Conservation (phyloP, 1,140 invertebrate species). For the Asobara japonica region DNA sequence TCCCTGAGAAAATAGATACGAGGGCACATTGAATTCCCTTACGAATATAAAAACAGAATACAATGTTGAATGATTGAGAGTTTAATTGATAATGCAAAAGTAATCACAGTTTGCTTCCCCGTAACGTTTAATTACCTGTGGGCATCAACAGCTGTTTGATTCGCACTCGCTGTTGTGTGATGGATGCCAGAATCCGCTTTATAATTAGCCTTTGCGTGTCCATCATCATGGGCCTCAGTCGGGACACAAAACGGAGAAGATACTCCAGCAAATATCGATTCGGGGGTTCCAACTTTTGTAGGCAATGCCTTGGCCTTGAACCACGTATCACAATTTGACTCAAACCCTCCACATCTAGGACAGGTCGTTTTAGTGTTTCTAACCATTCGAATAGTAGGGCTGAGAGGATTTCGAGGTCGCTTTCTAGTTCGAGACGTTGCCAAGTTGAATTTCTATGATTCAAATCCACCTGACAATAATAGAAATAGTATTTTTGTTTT, state of each 20-base stretch:
- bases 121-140: conserved; percentile 52
- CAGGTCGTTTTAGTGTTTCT: conserved; percentile 74
- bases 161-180: conserved; percentile 73
- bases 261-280: conserved; percentile 78
- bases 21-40: too few relatives aligned
- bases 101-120: background rate
- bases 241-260: conserved; percentile 75
- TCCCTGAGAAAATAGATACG: conserved; percentile 55
- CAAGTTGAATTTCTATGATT: conserved; percentile 76
- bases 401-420: conserved; percentile 70
- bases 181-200: conserved; percentile 71
- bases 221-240: conserved; percentile 71
- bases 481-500: background rate
- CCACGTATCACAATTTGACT: conserved; percentile 74
- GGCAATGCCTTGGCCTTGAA: conserved; percentile 70
- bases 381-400: conserved; percentile 77
- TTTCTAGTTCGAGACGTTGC: conserved; percentile 73
- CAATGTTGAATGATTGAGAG: background rate
- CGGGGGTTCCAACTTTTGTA: conserved; percentile 72
- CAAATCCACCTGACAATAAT: conserved; percentile 67
- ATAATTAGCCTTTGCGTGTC: conserved; percentile 70
- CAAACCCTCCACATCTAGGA: conserved; percentile 75
- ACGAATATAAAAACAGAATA: too few relatives aligned
- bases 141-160: conserved; percentile 69
- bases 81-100: conserved; percentile 6